A percentile compares a stretch with the other conserved stretches of the same genome.
phyloP scores from a whole-genome alignment of 2,888 invertebrate species.

The Lysandra bellargus region DNA sequence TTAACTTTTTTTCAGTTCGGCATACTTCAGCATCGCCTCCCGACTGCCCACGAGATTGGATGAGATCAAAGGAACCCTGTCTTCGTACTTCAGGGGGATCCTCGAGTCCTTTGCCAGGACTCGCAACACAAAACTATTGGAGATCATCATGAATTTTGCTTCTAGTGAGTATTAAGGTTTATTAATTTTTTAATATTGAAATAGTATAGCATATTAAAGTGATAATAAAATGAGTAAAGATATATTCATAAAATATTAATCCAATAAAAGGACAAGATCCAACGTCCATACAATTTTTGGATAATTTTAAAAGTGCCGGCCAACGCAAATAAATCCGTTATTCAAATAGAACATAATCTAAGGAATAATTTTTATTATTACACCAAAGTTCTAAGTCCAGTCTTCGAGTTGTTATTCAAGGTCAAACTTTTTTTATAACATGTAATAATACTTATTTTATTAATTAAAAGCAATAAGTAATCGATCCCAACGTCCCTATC shows the following conservation, averaged over 20 bases:
- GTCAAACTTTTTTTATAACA: no score
- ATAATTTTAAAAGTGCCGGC: no score
- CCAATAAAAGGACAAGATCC: no score
- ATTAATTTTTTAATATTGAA: background rate
- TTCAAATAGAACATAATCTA: no score
- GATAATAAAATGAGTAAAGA: background rate
- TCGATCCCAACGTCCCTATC: no score
- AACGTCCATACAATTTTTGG: no score
- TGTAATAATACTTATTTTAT: no score
- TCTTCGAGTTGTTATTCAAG: no score
- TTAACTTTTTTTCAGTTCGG: constrained; percentile 40
- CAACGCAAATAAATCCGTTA: no score
- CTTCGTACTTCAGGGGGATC: constrained; percentile 46
- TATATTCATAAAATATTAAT: background rate
- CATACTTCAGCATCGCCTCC: constrained; percentile 30
- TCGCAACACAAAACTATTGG: constrained; percentile 44
- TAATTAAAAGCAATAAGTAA: no score
- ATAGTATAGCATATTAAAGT: background rate
- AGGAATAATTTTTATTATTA: no score
- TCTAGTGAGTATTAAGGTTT: constrained; percentile 43
- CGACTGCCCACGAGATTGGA: constrained; percentile 47
- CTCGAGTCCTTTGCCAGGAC: constrained; percentile 49
- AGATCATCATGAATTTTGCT: constrained; percentile 51
- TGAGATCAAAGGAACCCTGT: constrained; percentile 44
- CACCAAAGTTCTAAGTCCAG: no score